phyloP scores from a whole-genome alignment of 2,888 invertebrate genomes.

The Agriopis marginaria region DNA sequence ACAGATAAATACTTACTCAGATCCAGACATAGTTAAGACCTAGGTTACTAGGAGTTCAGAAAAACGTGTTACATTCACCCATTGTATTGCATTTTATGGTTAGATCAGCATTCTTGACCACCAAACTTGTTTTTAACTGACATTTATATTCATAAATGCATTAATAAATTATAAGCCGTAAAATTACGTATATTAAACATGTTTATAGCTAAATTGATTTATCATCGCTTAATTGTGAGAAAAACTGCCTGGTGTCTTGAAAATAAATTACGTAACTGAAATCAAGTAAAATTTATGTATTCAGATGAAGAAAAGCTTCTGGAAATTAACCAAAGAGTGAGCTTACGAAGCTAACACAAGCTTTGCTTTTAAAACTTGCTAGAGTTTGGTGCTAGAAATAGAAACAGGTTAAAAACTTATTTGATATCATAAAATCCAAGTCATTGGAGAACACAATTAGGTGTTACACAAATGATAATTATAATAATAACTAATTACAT shows the following conservation, averaged over 20 bases:
- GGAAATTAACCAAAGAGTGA: too few relatives aligned
- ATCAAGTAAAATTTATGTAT: too few relatives aligned
- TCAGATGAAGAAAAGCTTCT: too few relatives aligned
- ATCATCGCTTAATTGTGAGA: constrained; percentile 6
- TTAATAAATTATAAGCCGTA: constrained; percentile 2
- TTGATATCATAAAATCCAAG: too few relatives aligned
- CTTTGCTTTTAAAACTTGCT: too few relatives aligned
- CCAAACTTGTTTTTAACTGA: constrained; percentile 13
- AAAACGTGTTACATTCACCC: constrained; percentile 16
- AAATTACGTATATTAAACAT: not conserved
- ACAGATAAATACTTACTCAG: constrained; percentile 2
- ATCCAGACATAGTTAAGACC: constrained; percentile 16
- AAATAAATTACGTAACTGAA: too few relatives aligned
- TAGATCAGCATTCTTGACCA: not conserved
- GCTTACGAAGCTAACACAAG: too few relatives aligned
- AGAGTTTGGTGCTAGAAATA: too few relatives aligned
- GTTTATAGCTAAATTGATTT: not conserved
- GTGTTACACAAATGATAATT: too few relatives aligned
- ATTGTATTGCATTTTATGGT: constrained; percentile 2
- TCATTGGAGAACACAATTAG: too few relatives aligned
- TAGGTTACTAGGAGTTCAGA: constrained; percentile 40
- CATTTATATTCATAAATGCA: constrained; percentile 24
- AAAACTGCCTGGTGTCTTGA: not conserved
- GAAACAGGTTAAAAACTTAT: too few relatives aligned
- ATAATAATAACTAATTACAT: too few relatives aligned